These are phyloP conservation scores for Anoplius nigerrimus DNA, from an alignment of 2,888 invertebrate species.

Conservation along the genomic window DNA sequence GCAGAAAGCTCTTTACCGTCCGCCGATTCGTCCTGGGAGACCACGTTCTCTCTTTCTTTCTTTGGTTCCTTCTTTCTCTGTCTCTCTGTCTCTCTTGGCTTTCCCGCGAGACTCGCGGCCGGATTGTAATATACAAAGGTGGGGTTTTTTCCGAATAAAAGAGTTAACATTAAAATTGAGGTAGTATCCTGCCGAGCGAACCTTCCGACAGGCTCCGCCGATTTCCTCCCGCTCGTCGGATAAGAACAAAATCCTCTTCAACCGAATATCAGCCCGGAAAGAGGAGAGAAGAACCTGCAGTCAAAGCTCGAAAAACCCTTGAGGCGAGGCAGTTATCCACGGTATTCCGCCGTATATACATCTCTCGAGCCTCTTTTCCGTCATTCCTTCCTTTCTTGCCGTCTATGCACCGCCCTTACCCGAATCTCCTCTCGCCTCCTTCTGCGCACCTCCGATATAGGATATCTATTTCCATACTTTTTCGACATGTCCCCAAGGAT, in stretches of 20 bases:
- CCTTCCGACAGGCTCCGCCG: neutral
- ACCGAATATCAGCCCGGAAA: neutral
- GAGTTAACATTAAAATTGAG: too few relatives aligned
- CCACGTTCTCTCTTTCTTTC: too few relatives aligned
- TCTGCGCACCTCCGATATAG: neutral
- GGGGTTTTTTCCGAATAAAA: too few relatives aligned
- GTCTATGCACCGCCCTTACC: neutral
- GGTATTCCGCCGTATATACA: slow-evolving; percentile 7
- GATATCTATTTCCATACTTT: slow-evolving; percentile 5
- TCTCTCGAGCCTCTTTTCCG: slow-evolving; percentile 2
- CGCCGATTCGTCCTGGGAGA: too few relatives aligned
- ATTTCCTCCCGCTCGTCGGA: slow-evolving; percentile 17
- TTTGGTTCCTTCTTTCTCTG: too few relatives aligned
- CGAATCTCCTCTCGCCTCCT: neutral
- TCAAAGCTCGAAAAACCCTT: slow-evolving; percentile 15
- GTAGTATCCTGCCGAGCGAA: too few relatives aligned
- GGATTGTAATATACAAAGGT: too few relatives aligned
- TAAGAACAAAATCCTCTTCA: slow-evolving; percentile 23
- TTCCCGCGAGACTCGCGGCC: too few relatives aligned
- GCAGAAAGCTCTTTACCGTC: too few relatives aligned
- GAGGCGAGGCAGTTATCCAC: slow-evolving; percentile 13
- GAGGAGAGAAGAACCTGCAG: neutral
- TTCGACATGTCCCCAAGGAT: slow-evolving; percentile 7
- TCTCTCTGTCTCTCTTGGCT: too few relatives aligned
- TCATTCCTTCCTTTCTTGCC: neutral